These are phyloP conservation scores for Drosophila pruinosa DNA, from an alignment of 1,140 invertebrate genomes.

Conservation along the genomic window DNA sequence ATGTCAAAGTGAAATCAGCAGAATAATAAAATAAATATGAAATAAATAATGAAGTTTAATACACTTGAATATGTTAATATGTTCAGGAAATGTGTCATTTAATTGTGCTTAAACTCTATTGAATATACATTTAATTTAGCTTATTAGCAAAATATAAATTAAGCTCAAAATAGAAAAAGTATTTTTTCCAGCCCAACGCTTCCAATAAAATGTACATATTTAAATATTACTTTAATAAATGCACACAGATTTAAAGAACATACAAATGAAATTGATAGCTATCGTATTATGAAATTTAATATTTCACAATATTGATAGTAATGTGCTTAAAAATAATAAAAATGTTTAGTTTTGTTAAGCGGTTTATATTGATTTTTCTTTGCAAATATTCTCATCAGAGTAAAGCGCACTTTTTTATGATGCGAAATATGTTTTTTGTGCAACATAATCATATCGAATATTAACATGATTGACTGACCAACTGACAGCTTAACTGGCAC, in stretches of 20 bases:
- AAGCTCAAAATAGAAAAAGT: no score
- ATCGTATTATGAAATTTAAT: no score
- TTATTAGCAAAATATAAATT: no score
- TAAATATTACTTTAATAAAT: neutral
- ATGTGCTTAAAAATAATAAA: neutral
- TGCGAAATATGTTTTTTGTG: neutral
- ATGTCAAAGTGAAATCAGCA: neutral
- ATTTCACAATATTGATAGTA: neutral
- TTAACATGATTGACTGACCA: constrained; percentile 13
- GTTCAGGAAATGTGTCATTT: neutral
- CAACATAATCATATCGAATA: constrained; percentile 26
- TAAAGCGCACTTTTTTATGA: no score
- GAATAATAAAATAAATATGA: neutral
- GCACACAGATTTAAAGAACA: neutral
- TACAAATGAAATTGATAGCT: no score
- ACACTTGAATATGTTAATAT: neutral
- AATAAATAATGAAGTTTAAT: neutral
- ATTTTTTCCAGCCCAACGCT: no score
- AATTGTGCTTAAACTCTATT: no score
- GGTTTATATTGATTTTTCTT: no score
- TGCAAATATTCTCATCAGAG: no score
- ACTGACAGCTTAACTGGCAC: constrained; percentile 27
- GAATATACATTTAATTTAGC: no score
- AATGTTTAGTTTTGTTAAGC: neutral
- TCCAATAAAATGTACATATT: no score